Conservation (phyloP, 1,140 invertebrate genomes). For the Drosophila santomea region DNA sequence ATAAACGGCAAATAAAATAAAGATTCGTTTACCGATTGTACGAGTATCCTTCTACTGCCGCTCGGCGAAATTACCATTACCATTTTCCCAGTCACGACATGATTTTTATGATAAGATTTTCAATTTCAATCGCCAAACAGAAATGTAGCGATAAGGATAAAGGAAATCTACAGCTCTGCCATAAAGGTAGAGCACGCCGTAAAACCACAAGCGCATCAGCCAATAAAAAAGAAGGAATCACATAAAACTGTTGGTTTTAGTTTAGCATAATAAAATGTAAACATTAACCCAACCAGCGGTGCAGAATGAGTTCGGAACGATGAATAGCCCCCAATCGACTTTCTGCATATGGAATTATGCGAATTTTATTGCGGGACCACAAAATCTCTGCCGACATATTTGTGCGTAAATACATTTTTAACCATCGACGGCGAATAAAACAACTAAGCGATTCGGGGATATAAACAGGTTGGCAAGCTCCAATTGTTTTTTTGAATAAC, state of each 20-base stretch:
- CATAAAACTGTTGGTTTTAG: constrained; percentile 71
- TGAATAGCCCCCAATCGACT: constrained; percentile 1
- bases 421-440: constrained; percentile 51
- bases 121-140: constrained; percentile 63
- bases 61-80: constrained; percentile 11
- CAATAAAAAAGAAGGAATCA: constrained; percentile 58
- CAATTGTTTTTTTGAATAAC: constrained; percentile 48
- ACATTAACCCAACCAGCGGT: constrained; percentile 46
- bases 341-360: constrained; percentile 49
- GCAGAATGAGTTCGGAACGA: constrained; percentile 12
- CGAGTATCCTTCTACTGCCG: constrained; percentile 4
- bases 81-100: constrained; percentile 53
- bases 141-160: constrained; percentile 34
- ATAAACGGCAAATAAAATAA: constrained; percentile 52
- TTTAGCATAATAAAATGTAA: constrained; percentile 73
- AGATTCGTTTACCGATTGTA: constrained; percentile 50
- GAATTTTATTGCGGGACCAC: constrained; percentile 54
- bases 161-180: constrained; percentile 12
- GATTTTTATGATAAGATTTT: constrained; percentile 69
- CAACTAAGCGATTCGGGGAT: constrained; percentile 14
- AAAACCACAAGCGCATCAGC: constrained; percentile 56
- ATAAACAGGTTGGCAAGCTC: constrained; percentile 20
- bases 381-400: constrained; percentile 43
- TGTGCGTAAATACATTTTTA: constrained; percentile 61
- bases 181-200: constrained; percentile 23